These are phyloP conservation scores for Meloidogyne hapla DNA, from an alignment of 1,140 invertebrate genomes.

Conservation along the genomic window DNA sequence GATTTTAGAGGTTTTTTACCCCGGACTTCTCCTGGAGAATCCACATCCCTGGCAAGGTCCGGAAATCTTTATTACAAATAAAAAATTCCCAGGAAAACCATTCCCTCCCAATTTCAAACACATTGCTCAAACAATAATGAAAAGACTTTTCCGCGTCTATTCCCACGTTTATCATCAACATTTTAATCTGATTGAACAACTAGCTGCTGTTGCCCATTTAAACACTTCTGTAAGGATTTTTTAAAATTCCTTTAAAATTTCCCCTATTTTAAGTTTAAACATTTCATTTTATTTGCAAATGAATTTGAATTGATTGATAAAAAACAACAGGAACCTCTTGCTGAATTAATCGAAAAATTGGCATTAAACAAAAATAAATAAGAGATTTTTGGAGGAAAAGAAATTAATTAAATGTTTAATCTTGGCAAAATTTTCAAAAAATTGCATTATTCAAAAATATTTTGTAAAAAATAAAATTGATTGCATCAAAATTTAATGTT, in stretches of 20 bases:
- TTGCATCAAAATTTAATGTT: too few relatives aligned
- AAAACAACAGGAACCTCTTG: conserved; percentile 46
- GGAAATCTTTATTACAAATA: too few relatives aligned
- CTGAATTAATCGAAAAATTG: conserved; percentile 44
- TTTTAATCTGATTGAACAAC: too few relatives aligned
- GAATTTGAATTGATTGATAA: conserved; percentile 89
- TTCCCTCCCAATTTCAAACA: too few relatives aligned
- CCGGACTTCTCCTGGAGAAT: too few relatives aligned
- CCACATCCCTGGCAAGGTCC: too few relatives aligned
- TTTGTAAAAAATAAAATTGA: too few relatives aligned
- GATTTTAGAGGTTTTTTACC: background rate
- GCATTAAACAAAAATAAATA: conserved; percentile 22
- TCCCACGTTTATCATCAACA: too few relatives aligned
- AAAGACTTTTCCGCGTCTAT: too few relatives aligned
- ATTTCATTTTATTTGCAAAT: conserved; percentile 98
- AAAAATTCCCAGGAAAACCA: too few relatives aligned
- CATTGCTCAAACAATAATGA: too few relatives aligned
- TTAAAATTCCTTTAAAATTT: background rate
- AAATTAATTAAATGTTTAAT: conserved; percentile 2
- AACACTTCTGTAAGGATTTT: conserved; percentile 73
- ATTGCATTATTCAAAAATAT: too few relatives aligned
- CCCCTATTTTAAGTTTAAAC: conserved; percentile 81
- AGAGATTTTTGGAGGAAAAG: conserved; percentile 1
- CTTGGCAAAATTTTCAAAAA: background rate
- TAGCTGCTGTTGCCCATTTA: conserved; percentile 87